A percentile compares a stretch with the other conserved stretches of the same genome.
phyloP scores from a whole-genome alignment of 1,140 invertebrate genomes.

The Lepeophtheirus salmonis region DNA sequence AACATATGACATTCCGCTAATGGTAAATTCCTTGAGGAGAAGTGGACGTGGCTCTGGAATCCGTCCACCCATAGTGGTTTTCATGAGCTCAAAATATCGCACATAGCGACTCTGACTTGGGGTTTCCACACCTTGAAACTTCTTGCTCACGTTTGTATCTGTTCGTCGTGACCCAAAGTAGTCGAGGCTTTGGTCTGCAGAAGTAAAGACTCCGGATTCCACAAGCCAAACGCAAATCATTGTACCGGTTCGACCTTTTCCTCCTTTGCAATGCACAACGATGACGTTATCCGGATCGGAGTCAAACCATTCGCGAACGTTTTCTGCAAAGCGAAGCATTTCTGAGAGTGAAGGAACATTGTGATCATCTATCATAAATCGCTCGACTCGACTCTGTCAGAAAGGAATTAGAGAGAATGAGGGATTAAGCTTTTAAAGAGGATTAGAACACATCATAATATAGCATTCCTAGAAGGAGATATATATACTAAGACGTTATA shows the following conservation, averaged over 20 bases:
- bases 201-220: constrained; percentile 32
- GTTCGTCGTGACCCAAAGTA: constrained; percentile 37
- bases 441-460: no score
- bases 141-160: constrained; percentile 32
- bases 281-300: constrained; percentile 36
- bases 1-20: constrained; percentile 27
- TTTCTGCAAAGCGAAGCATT: constrained; percentile 32
- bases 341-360: constrained; percentile 38
- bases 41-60: constrained; percentile 28
- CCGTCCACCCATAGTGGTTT: constrained; percentile 27
- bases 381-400: constrained; percentile 29
- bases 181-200: constrained; percentile 33
- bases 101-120: constrained; percentile 33
- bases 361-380: constrained; percentile 39
- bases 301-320: constrained; percentile 33
- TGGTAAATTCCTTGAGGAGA: constrained; percentile 27
- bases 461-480: no score
- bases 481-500: no score
- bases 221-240: constrained; percentile 38
- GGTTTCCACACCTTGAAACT: constrained; percentile 38
- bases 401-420: not conserved
- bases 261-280: constrained; percentile 44
- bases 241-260: constrained; percentile 39
- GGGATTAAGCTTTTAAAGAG: not conserved
- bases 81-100: constrained; percentile 34